Conservation (phyloP, 1,140 invertebrate genomes). For the Drosophila aff. region DNA sequence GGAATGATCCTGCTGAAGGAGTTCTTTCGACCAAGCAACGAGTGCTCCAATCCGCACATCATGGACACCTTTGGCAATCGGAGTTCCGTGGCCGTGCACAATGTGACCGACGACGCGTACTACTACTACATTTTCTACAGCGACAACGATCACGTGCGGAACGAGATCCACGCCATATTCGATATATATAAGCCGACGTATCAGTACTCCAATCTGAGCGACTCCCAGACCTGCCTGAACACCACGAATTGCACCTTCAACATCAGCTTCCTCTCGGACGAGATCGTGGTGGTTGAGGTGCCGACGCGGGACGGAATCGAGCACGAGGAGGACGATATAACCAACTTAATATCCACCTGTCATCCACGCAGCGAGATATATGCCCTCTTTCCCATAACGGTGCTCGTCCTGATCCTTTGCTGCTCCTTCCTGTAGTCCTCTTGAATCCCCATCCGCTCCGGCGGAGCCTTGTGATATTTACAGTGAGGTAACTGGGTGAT, state of each 20-base stretch:
- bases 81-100: conserved; percentile 88
- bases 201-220: conserved; percentile 90
- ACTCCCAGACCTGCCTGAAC: conserved; percentile 89
- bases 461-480: conserved; percentile 68
- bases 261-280: conserved; percentile 89
- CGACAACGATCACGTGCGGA: conserved; percentile 91
- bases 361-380: conserved; percentile 91
- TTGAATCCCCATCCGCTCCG: background rate
- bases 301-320: conserved; percentile 92
- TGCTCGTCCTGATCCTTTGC: conserved; percentile 90
- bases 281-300: conserved; percentile 92
- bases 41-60: conserved; percentile 89
- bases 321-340: conserved; percentile 89
- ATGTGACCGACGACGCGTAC: conserved; percentile 90
- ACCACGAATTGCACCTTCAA: conserved; percentile 90
- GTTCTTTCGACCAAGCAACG: conserved; percentile 88
- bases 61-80: conserved; percentile 87
- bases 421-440: conserved; percentile 90
- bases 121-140: conserved; percentile 95
- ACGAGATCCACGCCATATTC: conserved; percentile 93
- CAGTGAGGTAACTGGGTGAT: conserved; percentile 65
- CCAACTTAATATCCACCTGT: conserved; percentile 90
- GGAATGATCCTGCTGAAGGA: conserved; percentile 89
- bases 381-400: conserved; percentile 91
- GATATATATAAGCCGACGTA: conserved; percentile 93